These are phyloP conservation scores for Aplysia californica DNA, from an alignment of 1,140 invertebrate genomes.

Conservation along the genomic window DNA sequence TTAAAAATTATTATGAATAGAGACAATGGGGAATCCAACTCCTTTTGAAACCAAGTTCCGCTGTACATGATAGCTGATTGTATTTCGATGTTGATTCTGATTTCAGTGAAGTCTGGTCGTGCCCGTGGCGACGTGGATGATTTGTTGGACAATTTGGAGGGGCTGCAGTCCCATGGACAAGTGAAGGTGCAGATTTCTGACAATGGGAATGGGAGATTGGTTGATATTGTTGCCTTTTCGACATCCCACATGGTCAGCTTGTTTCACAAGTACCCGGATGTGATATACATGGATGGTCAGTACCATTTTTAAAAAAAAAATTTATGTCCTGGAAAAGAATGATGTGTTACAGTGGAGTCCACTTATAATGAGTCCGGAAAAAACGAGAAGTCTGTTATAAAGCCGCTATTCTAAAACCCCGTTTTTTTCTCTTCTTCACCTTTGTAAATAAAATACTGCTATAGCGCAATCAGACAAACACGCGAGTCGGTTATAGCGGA, in stretches of 20 bases:
- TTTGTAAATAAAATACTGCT: no score
- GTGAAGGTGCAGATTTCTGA: not conserved
- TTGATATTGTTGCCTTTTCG: not conserved
- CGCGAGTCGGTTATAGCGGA: no score
- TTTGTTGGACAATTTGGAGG: not conserved
- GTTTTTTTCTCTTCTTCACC: no score
- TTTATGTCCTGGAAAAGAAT: not conserved
- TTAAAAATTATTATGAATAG: no score
- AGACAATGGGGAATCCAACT: no score
- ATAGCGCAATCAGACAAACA: no score
- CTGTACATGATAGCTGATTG: no score
- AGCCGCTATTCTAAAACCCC: no score
- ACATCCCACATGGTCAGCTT: not conserved
- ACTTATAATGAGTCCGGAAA: no score
- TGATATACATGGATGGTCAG: conserved; percentile 4
- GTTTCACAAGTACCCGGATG: not conserved
- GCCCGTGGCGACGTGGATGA: not conserved
- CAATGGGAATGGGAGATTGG: not conserved
- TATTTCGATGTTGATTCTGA: not conserved
- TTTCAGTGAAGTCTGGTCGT: not conserved
- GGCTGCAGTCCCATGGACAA: not conserved
- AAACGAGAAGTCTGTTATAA: no score
- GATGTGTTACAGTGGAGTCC: no score
- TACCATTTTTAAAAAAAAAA: not conserved
- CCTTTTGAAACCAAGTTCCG: no score